Conservation (phyloP, 2,888 invertebrate genomes). For the Ryuthela nishihirai region DNA sequence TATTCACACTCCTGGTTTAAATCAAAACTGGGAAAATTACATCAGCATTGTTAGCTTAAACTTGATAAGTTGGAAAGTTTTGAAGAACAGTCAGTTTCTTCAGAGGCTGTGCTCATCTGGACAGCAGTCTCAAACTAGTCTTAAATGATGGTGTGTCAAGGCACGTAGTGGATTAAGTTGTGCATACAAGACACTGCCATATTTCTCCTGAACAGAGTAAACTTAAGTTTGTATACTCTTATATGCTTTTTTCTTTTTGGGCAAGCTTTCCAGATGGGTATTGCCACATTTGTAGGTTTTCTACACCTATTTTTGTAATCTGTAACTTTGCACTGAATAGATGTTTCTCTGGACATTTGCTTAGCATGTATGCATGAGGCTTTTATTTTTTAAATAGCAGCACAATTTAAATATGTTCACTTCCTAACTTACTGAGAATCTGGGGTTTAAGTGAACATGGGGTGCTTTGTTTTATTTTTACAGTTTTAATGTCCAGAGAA, state of each 20-base stretch:
- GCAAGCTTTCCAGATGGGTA: constrained; percentile 23
- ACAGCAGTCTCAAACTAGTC: constrained; percentile 25
- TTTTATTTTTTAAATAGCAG: constrained; percentile 8
- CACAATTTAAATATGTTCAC: constrained; percentile 29
- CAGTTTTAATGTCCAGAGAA: constrained; percentile 13
- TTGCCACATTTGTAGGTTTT: constrained; percentile 36
- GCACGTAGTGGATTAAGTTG: too few species aligned
- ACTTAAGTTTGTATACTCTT: too few species aligned
- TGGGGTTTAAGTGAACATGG: constrained; percentile 34
- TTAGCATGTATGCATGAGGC: too few species aligned
- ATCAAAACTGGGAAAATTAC: constrained; percentile 19
- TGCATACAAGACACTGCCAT: too few species aligned
- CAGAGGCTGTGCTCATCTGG: constrained; percentile 26
- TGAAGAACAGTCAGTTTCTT: constrained; percentile 36
- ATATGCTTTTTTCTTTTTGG: too few species aligned
- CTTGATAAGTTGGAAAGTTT: constrained; percentile 17
- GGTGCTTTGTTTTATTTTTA: background rate
- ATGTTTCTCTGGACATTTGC: constrained; percentile 30
- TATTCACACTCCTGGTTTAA: constrained; percentile 21
- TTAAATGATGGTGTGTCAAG: too few species aligned
- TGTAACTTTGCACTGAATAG: constrained; percentile 17
- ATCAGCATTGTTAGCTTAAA: constrained; percentile 25
- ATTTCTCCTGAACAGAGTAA: too few species aligned
- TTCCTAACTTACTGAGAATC: constrained; percentile 14
- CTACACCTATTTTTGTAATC: constrained; percentile 40